Evolutionary conservation across 2,113 vertebrate species (phyloP), one percentile per base, ranked within the genome.

Genomic region (Xyliphius kryptos): DNA sequence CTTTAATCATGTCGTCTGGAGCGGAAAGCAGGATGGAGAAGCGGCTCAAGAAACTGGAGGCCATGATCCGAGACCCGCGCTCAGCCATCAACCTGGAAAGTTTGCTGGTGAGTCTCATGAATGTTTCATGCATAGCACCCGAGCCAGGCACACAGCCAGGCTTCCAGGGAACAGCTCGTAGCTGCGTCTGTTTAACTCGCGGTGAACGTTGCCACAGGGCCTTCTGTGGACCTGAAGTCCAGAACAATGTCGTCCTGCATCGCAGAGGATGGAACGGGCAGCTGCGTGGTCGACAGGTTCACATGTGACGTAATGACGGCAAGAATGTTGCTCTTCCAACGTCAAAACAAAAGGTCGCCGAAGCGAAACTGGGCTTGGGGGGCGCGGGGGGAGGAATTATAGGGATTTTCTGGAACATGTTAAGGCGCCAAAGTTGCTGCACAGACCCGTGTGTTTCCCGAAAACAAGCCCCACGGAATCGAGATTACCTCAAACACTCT

Each of bases 11-110:
- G 93, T 92, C 93, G 67, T 69, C 69, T 15, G 84, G 83, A 78
- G 86, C 88, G 51, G 89, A 88, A 76, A 90, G 84, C 79, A 87
- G 90, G 84, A 85, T 86, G 81, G 87, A 88, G 78, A 80, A 75
- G 81, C 90, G 93, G 76, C 87, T 89, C 85, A 89, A 87, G 83
- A 93, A 89, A 83, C 91, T 97, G 87, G 92, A 97, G 83, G 88
- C 91, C 80, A 87, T 92, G 85, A 91, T 96, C 85, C 86, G 88
- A 69, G 91, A 98, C 68, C 93, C 93, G 16, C 86, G 87, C 36
- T 95, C 89, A 15, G 89, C 92, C 68, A 82, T 98, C 80, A 97
- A 97, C 86, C 85, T 97, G 87, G 94, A 98, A 84, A 97, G 93
- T 87, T 77, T 98, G 79, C 86, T 98, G 93, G 95, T 97, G 80